These are phyloP conservation scores for Phylloscopus whistleri DNA, from an alignment of 2,113 vertebrate species.

Conservation along the genomic window DNA sequence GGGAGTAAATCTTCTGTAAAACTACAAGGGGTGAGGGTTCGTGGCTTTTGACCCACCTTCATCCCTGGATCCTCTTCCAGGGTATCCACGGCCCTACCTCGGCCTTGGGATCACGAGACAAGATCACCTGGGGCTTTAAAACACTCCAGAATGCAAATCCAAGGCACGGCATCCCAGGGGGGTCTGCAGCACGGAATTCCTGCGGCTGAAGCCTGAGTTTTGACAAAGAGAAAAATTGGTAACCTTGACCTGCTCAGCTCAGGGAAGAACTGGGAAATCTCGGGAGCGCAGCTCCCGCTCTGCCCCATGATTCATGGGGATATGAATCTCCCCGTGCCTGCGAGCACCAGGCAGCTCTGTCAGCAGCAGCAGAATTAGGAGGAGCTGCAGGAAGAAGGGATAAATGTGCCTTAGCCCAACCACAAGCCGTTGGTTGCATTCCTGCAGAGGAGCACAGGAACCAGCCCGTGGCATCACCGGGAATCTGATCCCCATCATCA, in stretches of 20 bases:
- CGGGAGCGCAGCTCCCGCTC: neutral
- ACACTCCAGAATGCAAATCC: neutral
- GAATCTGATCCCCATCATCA: constrained; percentile 57
- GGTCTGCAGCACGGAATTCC: neutral
- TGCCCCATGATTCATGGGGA: neutral
- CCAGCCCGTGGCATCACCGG: constrained; percentile 28
- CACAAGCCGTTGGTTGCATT: constrained; percentile 30
- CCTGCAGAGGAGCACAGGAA: constrained; percentile 18
- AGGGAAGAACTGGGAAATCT: neutral
- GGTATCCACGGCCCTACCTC: neutral
- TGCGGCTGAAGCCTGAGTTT: neutral
- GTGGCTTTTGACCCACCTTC: neutral
- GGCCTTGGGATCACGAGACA: neutral
- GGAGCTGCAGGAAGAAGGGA: constrained; percentile 47
- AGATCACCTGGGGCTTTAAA: neutral
- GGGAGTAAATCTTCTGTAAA: neutral
- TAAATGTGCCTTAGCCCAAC: neutral
- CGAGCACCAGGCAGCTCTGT: constrained; percentile 16
- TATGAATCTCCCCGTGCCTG: neutral
- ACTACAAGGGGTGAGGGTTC: fast-evolving
- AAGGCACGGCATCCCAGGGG: neutral
- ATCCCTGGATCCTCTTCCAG: neutral
- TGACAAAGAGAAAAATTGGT: neutral
- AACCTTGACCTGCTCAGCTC: neutral
- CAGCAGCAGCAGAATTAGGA: constrained; percentile 42